A percentile compares a stretch with the other conserved stretches of the same genome.
These are phyloP conservation scores for Lithophane ornitopus DNA, from an alignment of 2,888 invertebrate genomes.

Conservation along the genomic window DNA sequence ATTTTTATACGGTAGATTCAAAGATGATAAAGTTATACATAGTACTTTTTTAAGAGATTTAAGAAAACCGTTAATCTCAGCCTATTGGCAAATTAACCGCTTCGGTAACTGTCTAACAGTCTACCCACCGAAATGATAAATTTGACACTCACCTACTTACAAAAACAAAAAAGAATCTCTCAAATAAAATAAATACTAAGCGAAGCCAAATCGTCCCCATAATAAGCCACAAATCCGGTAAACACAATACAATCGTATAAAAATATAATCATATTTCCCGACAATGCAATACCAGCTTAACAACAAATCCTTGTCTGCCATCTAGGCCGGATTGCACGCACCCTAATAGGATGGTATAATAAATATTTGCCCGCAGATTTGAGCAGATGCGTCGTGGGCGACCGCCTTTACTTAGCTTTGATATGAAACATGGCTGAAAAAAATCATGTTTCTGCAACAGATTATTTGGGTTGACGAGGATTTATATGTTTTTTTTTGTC, in stretches of 20 bases:
- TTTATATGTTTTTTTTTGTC: background rate
- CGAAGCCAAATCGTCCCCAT: constrained; percentile 28
- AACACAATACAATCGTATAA: constrained; percentile 43
- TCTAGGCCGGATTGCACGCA: constrained; percentile 63
- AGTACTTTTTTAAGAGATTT: background rate
- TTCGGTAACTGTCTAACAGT: background rate
- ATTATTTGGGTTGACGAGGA: constrained; percentile 54
- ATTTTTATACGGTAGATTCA: background rate
- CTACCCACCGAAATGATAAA: background rate
- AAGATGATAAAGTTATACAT: background rate
- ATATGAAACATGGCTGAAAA: constrained; percentile 69
- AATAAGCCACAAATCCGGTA: constrained; percentile 38
- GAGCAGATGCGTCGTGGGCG: constrained; percentile 80
- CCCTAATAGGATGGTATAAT: constrained; percentile 71
- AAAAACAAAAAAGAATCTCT: constrained; percentile 4
- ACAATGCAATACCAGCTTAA: constrained; percentile 64
- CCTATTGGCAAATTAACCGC: background rate
- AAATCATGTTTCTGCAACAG: constrained; percentile 65
- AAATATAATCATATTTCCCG: constrained; percentile 56
- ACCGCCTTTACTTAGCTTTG: constrained; percentile 61
- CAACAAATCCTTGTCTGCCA: constrained; percentile 58
- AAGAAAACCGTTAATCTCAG: background rate
- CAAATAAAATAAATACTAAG: constrained; percentile 32
- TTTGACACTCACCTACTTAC: background rate
- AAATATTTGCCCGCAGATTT: constrained; percentile 83